Conservation (phyloP, 2,797 vertebrate species). For the Rousettus madagascariensis region DNA sequence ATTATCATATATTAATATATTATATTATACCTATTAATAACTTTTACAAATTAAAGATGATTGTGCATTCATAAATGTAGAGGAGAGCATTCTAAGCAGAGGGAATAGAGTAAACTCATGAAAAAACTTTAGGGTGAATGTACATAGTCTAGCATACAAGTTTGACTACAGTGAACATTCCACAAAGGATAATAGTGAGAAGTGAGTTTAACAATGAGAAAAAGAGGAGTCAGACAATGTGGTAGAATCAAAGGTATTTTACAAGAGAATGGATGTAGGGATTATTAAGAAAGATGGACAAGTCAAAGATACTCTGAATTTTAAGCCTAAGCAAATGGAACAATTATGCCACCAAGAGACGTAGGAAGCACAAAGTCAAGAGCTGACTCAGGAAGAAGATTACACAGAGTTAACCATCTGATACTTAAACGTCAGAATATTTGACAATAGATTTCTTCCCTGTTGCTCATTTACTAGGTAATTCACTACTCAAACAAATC, state of each 20-base stretch:
- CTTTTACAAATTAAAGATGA: neutral
- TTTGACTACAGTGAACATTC: neutral
- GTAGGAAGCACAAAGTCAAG: neutral
- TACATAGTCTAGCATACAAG: accelerated
- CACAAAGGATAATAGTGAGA: neutral
- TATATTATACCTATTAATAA: neutral
- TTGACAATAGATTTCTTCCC: neutral
- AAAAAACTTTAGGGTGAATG: neutral
- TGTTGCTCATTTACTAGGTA: neutral
- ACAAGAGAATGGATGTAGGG: neutral
- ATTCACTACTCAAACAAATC: neutral
- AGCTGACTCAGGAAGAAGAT: neutral
- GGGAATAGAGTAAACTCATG: neutral
- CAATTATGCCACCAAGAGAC: neutral
- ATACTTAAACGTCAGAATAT: neutral
- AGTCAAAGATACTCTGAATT: neutral
- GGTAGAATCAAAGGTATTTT: neutral
- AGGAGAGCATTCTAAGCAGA: neutral
- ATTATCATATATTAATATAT: neutral
- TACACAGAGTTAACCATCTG: neutral
- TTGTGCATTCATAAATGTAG: neutral
- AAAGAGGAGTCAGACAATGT: neutral
- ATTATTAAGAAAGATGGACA: neutral
- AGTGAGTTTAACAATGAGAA: neutral
- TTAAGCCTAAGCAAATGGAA: neutral